phyloP scores from a whole-genome alignment of 2,888 invertebrate species.

The Ormyrus thymus region DNA sequence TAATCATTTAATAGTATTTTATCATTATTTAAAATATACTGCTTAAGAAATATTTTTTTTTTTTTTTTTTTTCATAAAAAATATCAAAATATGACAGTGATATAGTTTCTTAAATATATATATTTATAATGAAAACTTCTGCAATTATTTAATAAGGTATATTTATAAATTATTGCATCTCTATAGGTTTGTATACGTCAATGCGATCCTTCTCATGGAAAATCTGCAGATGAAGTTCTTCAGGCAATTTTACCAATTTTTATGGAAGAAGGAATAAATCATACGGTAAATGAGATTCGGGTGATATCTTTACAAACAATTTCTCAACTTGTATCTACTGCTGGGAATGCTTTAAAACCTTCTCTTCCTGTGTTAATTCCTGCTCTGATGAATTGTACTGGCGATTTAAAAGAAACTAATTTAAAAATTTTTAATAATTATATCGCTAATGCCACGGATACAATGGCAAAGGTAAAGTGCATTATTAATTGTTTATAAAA shows the following conservation, averaged over 20 bases:
- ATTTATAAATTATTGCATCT: slow-evolving; percentile 12
- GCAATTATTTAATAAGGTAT: not conserved
- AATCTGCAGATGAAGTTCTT: slow-evolving; percentile 83
- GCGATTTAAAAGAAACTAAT: slow-evolving; percentile 85
- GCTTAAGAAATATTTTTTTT: not conserved
- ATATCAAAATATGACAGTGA: not conserved
- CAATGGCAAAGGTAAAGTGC: slow-evolving; percentile 83
- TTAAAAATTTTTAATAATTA: slow-evolving; percentile 64
- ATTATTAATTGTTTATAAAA: slow-evolving; percentile 31
- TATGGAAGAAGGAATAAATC: slow-evolving; percentile 86
- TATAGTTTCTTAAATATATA: not conserved
- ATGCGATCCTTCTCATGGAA: slow-evolving; percentile 83
- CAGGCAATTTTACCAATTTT: slow-evolving; percentile 87
- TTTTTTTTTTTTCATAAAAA: slow-evolving; percentile 10
- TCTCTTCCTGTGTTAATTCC: slow-evolving; percentile 89
- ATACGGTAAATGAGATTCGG: slow-evolving; percentile 86
- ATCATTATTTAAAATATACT: too few relatives aligned
- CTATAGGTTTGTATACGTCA: slow-evolving; percentile 83
- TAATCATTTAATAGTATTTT: too few relatives aligned
- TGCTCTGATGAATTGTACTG: slow-evolving; percentile 89
- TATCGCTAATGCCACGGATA: slow-evolving; percentile 88
- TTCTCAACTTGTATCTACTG: slow-evolving; percentile 88
- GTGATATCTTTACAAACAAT: slow-evolving; percentile 89
- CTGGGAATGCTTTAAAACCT: slow-evolving; percentile 86
- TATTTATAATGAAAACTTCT: not conserved